Evolutionary conservation across 2,888 invertebrate genomes (phyloP).

Genomic region (Habrosyne pyritoides): DNA sequence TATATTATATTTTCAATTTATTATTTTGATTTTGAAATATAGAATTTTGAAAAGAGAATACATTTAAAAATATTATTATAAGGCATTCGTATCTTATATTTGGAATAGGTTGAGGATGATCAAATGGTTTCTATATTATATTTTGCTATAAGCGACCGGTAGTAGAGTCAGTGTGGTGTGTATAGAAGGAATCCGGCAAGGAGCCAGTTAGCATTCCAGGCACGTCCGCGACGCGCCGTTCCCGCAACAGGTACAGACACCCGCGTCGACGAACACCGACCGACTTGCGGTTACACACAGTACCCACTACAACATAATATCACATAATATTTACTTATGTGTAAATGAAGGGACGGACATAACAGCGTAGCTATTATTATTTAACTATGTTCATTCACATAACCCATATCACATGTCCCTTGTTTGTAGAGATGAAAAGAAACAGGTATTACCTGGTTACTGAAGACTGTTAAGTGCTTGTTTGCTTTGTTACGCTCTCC

Average conservation of each 20-base stretch:
- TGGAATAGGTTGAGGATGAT: not conserved
- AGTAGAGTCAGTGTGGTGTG: conserved; percentile 24
- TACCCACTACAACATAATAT: not conserved
- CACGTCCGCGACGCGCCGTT: conserved; percentile 46
- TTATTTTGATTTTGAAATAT: too few relatives aligned
- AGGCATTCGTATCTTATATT: too few relatives aligned
- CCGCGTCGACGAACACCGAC: conserved; percentile 3
- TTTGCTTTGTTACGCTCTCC: not conserved
- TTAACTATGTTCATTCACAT: not conserved
- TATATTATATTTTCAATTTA: too few relatives aligned
- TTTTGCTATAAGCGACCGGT: conserved; percentile 12
- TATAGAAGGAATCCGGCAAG: conserved; percentile 49
- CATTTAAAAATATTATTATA: too few relatives aligned
- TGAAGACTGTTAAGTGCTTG: not conserved
- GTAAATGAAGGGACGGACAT: conserved; percentile 1
- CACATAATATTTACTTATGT: conserved; percentile 2
- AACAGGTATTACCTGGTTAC: not conserved
- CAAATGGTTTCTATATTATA: not conserved
- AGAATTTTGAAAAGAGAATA: too few relatives aligned
- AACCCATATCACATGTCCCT: not conserved
- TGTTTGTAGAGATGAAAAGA: not conserved
- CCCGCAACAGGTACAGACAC: conserved; percentile 52
- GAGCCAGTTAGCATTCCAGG: conserved; percentile 56
- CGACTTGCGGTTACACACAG: not conserved
- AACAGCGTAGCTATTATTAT: not conserved